Conservation (phyloP, 1,140 invertebrate species). For the Drosophila ananassae region DNA sequence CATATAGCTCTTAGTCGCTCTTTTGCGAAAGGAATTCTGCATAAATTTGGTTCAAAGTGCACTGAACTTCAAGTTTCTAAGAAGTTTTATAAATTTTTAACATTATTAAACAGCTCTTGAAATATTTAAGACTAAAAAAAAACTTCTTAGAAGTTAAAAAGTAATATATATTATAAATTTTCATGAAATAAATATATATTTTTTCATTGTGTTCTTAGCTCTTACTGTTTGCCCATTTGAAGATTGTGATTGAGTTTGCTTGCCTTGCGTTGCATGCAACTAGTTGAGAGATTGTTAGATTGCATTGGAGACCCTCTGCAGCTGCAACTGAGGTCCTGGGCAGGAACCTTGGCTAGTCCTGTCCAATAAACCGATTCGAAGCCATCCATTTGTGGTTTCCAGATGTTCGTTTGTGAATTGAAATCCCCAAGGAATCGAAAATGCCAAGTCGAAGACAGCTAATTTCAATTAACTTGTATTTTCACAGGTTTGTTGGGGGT, state of each 20-base stretch:
- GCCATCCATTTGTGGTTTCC: constrained; percentile 1
- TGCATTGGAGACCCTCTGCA: constrained; percentile 14
- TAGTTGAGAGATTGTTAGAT: constrained; percentile 18
- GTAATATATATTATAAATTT: neutral
- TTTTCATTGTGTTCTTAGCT: constrained; percentile 1
- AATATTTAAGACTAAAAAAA: neutral
- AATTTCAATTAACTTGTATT: neutral
- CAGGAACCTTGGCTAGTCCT: neutral
- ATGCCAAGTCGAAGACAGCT: neutral
- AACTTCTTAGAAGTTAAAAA: neutral
- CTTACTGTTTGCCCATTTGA: constrained; percentile 49
- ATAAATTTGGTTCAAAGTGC: constrained; percentile 9
- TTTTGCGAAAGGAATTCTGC: constrained; percentile 13
- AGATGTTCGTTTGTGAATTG: neutral
- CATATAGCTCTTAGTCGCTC: constrained; percentile 15
- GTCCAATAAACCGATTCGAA: neutral
- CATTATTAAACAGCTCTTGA: neutral
- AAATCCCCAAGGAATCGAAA: neutral
- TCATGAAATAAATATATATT: neutral
- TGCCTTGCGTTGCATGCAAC: constrained; percentile 35
- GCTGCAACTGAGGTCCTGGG: neutral
- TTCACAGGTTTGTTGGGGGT: neutral
- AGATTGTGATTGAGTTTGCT: constrained; percentile 43
- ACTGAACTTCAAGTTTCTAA: neutral
- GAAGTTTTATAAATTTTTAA: neutral